Evolutionary conservation across 1,140 invertebrate species (phyloP).

Genomic region (Drosophila eugracilis): DNA sequence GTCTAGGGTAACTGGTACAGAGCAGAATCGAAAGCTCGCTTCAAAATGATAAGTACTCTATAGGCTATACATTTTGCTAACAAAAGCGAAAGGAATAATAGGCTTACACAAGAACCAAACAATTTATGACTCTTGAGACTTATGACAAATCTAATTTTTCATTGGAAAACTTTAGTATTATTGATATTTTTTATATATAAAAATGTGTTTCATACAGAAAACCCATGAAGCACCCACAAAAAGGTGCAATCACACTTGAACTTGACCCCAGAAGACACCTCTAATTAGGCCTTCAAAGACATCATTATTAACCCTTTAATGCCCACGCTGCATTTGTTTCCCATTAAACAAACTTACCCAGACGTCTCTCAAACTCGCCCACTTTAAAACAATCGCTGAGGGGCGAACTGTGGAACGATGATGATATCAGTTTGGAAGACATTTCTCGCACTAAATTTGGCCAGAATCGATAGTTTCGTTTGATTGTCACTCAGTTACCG

Average conservation of each 20-base stretch:
- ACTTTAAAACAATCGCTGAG: slow-evolving; percentile 82
- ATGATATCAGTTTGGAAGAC: slow-evolving; percentile 83
- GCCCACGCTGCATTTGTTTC: slow-evolving; percentile 27
- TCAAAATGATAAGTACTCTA: too few species aligned
- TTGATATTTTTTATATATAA: not conserved
- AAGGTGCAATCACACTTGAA: slow-evolving; percentile 31
- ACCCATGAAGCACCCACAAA: not conserved
- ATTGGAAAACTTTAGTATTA: too few species aligned
- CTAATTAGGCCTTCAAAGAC: not conserved
- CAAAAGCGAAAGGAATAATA: too few species aligned
- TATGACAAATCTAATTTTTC: too few species aligned
- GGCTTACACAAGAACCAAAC: too few species aligned
- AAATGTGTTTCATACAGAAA: not conserved
- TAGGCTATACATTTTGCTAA: too few species aligned
- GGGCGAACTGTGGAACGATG: slow-evolving; percentile 80
- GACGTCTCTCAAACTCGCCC: slow-evolving; percentile 81
- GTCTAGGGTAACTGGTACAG: slow-evolving; percentile 43
- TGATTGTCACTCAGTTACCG: slow-evolving; percentile 25
- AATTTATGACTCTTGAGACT: too few species aligned
- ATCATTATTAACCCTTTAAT: slow-evolving; percentile 23
- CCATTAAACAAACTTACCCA: slow-evolving; percentile 70
- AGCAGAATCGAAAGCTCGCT: slow-evolving; percentile 21
- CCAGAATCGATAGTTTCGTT: slow-evolving; percentile 60
- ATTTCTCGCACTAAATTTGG: slow-evolving; percentile 72
- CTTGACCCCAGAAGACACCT: slow-evolving; percentile 11